Evolutionary conservation across 2,113 vertebrate species (phyloP).

Genomic region (Oceanodroma tethys): DNA sequence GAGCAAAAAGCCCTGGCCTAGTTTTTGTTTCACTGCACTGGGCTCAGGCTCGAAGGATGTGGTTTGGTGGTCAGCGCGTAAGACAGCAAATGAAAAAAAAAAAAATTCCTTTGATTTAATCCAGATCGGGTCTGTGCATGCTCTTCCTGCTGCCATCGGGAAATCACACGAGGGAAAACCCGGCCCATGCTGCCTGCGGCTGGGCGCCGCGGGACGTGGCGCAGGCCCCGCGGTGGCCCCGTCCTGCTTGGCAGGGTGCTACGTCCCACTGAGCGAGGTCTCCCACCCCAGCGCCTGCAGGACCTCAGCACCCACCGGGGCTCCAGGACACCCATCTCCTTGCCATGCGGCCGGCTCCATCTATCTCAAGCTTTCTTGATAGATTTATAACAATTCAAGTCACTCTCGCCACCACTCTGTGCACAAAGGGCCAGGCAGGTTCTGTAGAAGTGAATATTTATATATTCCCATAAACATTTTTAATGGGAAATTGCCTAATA

Average conservation of each 20-base stretch:
- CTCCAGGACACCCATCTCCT: background rate
- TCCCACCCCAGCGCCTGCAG: accelerated
- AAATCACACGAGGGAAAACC: constrained; percentile 42
- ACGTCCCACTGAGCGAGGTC: accelerated
- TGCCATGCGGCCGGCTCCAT: accelerated
- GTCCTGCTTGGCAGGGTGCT: accelerated
- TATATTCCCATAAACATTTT: background rate
- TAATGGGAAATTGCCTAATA: constrained; percentile 33
- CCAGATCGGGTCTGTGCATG: background rate
- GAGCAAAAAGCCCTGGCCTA: constrained; percentile 47
- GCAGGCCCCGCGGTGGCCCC: background rate
- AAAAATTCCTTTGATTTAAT: constrained; percentile 49
- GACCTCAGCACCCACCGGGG: accelerated
- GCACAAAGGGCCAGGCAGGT: background rate
- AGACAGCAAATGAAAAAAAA: background rate
- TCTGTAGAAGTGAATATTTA: background rate
- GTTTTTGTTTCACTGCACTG: constrained; percentile 52
- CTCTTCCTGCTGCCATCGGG: background rate
- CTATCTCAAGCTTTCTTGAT: background rate
- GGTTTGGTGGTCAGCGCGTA: constrained; percentile 58
- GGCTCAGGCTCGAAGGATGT: constrained; percentile 58
- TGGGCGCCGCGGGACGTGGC: background rate
- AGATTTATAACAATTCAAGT: background rate
- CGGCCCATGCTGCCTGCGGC: background rate
- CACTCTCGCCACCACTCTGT: background rate